Percentiles rank a stretch among this genome's conserved stretches.
Evolutionary conservation across 1,140 invertebrate genomes (phyloP).

Genomic region (Halesus radiatus): DNA sequence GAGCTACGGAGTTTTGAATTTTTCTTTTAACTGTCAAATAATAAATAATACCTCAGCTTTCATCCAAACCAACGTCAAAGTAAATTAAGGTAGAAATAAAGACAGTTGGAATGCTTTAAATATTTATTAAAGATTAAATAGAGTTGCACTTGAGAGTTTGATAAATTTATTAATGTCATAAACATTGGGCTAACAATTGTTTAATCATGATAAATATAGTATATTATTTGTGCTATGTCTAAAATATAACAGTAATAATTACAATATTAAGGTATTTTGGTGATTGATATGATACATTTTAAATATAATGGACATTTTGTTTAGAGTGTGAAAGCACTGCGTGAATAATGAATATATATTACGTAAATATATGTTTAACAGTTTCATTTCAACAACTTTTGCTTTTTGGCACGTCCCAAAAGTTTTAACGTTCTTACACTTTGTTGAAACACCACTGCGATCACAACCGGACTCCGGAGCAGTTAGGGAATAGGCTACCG

Average conservation of each 20-base stretch:
- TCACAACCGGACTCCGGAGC: slow-evolving; percentile 51
- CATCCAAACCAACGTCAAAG: not conserved
- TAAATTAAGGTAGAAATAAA: not conserved
- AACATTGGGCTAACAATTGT: slow-evolving; percentile 35
- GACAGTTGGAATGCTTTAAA: not conserved
- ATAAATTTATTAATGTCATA: slow-evolving; percentile 24
- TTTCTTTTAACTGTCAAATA: no score
- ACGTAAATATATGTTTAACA: slow-evolving; percentile 25
- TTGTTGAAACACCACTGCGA: slow-evolving; percentile 48
- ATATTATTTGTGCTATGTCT: slow-evolving; percentile 48
- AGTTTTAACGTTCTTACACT: slow-evolving; percentile 41
- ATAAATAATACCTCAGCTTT: no score
- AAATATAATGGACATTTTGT: slow-evolving; percentile 43
- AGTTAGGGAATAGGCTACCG: slow-evolving; percentile 21
- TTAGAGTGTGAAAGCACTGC: slow-evolving; percentile 54
- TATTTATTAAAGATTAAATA: slow-evolving; percentile 37
- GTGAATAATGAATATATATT: slow-evolving; percentile 48
- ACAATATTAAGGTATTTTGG: slow-evolving; percentile 35
- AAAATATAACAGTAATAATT: slow-evolving; percentile 20
- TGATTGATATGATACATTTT: slow-evolving; percentile 37
- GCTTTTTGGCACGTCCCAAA: not conserved
- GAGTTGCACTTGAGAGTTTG: slow-evolving; percentile 45
- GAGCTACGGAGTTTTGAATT: not conserved
- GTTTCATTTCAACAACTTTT: slow-evolving; percentile 46
- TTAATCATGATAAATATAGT: slow-evolving; percentile 32